Evolutionary conservation across 2,888 invertebrate genomes (phyloP), one percentile per base, ranked within the genome.

Genomic region (Hirtodrosophila alboralis): DNA sequence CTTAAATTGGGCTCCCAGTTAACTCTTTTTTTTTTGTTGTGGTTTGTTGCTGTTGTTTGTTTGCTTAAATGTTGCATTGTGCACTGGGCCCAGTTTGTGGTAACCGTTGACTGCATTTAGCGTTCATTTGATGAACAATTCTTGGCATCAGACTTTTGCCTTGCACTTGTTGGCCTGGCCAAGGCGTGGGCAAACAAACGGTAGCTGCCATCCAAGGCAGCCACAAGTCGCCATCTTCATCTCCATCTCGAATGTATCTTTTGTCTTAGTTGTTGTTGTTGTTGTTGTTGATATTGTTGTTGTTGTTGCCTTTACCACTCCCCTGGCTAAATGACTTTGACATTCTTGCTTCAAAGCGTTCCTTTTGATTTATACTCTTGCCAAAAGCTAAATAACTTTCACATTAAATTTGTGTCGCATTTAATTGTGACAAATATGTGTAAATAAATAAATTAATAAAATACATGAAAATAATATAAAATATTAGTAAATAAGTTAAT

Each of bases 41-140:
- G 52, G 44, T 41, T 48, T 56, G 44, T 41, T 48, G 54, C 30
- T 52, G 59, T 33, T 68, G 72, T 58, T 68, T 84, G 78, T 71
- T 84, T 85, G 79, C 63, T 85, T 87, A 78, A 84, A 85, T 86
- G 85, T 79, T 78, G 80, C 84, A 78, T 83, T 86, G 86, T 74
- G 48, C 21, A 56, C 28, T 51, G 41, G 44, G 60, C 23, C 14
- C 38, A 23, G 28, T 10, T 43, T 40, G n/a, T 61, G 41, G 31
- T 21, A 53, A 49, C 65, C 71, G 57, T 38, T 74, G 63, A 54
- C 54, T 61, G 62, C 73, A 72, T 69, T 75, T 76, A 84, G 80
- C 86, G 83, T 77, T 78, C 78, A 78, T 78, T 78, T 78, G 78
- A 78, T 81, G 83, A 74, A 81, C 78, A 78, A 81, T 84, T 86